Percentiles rank a stretch among this genome's conserved stretches.
Conservation (phyloP, 1,140 invertebrate species). For the Eueides isabella region DNA sequence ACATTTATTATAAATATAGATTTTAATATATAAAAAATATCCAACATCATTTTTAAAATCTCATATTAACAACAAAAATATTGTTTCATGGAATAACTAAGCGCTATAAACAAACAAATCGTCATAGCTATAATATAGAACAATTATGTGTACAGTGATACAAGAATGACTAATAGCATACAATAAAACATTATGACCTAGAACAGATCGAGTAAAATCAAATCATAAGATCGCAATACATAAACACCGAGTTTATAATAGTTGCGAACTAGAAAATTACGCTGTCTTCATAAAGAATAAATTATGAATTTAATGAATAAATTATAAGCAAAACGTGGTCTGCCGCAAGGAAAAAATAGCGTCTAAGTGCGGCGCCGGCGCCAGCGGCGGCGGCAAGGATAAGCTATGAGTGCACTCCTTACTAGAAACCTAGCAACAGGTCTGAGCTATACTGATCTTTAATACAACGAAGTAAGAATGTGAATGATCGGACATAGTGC, state of each 20-base stretch:
- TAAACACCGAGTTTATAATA: conserved; percentile 37
- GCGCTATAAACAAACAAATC: neutral
- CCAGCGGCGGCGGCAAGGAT: conserved; percentile 63
- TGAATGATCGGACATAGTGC: conserved; percentile 23
- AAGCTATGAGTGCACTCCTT: conserved; percentile 54
- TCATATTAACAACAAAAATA: neutral
- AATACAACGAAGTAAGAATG: conserved; percentile 39
- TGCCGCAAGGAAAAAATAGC: conserved; percentile 71
- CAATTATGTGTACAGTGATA: conserved; percentile 3
- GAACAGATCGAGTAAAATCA: neutral
- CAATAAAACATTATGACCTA: neutral
- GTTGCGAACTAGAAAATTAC: conserved; percentile 33
- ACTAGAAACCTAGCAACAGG: conserved; percentile 37
- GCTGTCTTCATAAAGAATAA: conserved; percentile 44
- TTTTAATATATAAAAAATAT: too few species aligned
- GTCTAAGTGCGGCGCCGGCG: conserved; percentile 74
- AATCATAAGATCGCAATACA: neutral
- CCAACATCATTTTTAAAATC: too few species aligned
- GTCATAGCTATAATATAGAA: conserved; percentile 6
- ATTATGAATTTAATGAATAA: conserved; percentile 75
- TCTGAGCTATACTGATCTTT: conserved; percentile 46
- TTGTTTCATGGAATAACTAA: neutral
- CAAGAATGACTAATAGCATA: neutral
- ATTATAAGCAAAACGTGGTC: conserved; percentile 64
- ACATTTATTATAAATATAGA: too few species aligned